Conservation (phyloP, 23 tunicate species). For the Styela plicata region DNA sequence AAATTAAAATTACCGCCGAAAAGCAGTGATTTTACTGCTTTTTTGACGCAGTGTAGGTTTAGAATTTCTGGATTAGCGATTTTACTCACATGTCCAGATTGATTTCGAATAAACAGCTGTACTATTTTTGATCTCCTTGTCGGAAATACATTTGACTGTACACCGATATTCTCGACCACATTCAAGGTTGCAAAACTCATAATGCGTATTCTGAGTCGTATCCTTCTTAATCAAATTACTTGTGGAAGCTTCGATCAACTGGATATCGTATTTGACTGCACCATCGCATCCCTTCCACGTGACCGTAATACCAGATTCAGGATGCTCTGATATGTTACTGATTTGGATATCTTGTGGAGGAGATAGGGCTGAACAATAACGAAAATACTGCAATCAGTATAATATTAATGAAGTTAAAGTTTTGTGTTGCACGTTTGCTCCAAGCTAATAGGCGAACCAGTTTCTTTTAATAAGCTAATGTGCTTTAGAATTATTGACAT, state of each 20-base stretch:
- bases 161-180: background rate
- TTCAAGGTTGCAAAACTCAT: background rate
- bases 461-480: too few relatives aligned
- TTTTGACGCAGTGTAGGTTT: too few relatives aligned
- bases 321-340: background rate
- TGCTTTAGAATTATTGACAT: too few relatives aligned
- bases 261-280: background rate
- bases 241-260: background rate
- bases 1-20: too few relatives aligned
- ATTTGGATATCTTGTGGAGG: background rate
- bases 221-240: background rate
- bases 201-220: background rate
- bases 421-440: background rate
- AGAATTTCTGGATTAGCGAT: too few relatives aligned
- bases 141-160: background rate
- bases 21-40: too few relatives aligned
- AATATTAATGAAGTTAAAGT: background rate
- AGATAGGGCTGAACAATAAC: background rate
- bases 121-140: background rate
- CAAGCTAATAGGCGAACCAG: background rate
- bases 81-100: constrained; percentile 5
- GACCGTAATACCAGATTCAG: background rate
- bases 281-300: background rate
- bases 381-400: background rate
- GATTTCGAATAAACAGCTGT: background rate